Base-by-base conservation (phyloP, 2,113 vertebrate species). In the Scomber colias region DNA sequence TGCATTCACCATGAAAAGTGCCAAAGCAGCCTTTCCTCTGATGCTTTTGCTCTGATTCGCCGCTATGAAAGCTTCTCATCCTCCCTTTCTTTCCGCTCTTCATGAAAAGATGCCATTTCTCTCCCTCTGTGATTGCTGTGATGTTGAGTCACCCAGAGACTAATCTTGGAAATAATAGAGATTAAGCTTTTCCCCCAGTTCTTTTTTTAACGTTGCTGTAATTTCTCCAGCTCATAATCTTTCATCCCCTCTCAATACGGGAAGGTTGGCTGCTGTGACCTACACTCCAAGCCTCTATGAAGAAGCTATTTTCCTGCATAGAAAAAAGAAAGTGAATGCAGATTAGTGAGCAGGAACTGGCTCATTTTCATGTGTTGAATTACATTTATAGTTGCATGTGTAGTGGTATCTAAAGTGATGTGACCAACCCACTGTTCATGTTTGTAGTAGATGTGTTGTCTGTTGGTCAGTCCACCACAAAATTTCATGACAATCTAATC, bases 111-210 rank as follows among this genome's bases (percentile, higher is more conserved):
- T 66, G 75, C 49, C 48, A 74, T 92, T 92, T 85, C 71, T 54
- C 57, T 65, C 51, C 74, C 30, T 86, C 69, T 80, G 54, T 51
- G 63, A 90, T 85, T 85, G 81, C 80, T 81, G 60, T 72, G 83
- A 81, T 89, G 84, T 89, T 91, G 87, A 92, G 82, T 92, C 90
- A 90, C 84, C 84, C 77, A 46, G 71, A 88, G 71, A 87, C 85
- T 92, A 91, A 92, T 93, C 87, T 88, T 68, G 75, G 79, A 87
- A 91, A 93, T 90, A 92, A 91, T 75, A 83, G 71, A 82, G 75
- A 93, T 92, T 88, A 89, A 81, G 81, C 81, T 78, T 89, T 82
- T 63, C 67, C 70, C 11, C 64, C 10, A 16, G 11, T 71, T 81
- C 79, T 66, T 75, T 44, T 48, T 55, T 74, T 63, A 77, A 78